Percentiles rank a stretch among this genome's conserved stretches.
These are phyloP conservation scores for Bombus soroeensis DNA, from an alignment of 1,140 invertebrate genomes.

Conservation along the genomic window DNA sequence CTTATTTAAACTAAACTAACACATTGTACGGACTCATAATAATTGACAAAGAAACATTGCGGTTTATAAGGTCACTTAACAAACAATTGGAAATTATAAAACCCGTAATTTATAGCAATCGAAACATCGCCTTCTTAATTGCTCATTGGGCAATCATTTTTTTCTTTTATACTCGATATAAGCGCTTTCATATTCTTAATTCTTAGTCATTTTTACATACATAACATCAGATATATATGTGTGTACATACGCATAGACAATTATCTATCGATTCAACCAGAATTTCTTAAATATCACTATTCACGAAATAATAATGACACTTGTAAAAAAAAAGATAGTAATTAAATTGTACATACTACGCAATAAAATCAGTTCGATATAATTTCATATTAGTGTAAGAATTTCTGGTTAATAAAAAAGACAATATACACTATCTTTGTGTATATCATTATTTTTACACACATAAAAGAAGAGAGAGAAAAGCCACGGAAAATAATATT, in stretches of 20 bases:
- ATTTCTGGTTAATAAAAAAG: conserved; percentile 26
- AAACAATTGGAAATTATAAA: neutral
- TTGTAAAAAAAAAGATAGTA: neutral
- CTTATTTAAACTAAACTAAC: neutral
- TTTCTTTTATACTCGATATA: conserved; percentile 1
- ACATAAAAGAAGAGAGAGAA: neutral
- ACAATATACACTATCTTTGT: neutral
- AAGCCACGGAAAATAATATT: conserved; percentile 3
- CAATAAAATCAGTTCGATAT: too few relatives aligned
- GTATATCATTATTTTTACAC: neutral
- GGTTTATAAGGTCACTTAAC: neutral
- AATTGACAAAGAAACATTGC: neutral
- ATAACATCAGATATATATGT: conserved; percentile 32
- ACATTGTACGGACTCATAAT: neutral
- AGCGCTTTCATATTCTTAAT: conserved; percentile 7
- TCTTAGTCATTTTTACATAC: conserved; percentile 21
- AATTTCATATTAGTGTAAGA: neutral
- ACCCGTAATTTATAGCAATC: conserved; percentile 16
- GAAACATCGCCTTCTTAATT: neutral
- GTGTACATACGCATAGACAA: conserved; percentile 3
- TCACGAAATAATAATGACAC: neutral
- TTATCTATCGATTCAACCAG: conserved; percentile 23
- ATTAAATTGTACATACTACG: neutral
- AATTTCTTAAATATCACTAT: neutral
- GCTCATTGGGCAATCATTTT: neutral